Evolutionary conservation across 2,888 invertebrate genomes (phyloP).

Genomic region (Apeira syringaria): DNA sequence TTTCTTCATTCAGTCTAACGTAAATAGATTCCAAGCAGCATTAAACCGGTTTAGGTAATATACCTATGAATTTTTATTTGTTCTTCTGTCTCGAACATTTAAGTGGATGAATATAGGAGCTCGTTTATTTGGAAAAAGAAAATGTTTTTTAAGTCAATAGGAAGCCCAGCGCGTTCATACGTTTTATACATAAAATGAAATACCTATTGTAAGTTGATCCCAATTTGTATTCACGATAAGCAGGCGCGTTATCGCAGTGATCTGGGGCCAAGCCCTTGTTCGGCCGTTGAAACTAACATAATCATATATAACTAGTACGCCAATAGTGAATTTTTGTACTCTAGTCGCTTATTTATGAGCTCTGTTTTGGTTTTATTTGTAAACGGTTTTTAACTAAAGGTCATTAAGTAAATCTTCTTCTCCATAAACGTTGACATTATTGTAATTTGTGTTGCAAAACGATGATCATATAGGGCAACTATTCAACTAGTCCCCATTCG

Average conservation of each 20-base stretch:
- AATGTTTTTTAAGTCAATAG: constrained; percentile 18
- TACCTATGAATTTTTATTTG: constrained; percentile 35
- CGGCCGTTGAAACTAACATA: constrained; percentile 30
- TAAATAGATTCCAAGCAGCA: constrained; percentile 32
- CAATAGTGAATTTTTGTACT: constrained; percentile 16
- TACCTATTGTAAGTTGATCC: constrained; percentile 32
- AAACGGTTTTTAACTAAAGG: constrained; percentile 17
- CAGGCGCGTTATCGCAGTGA: constrained; percentile 52
- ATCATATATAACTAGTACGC: too few relatives aligned
- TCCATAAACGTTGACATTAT: constrained; percentile 45
- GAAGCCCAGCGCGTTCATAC: constrained; percentile 16
- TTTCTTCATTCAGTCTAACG: constrained; percentile 34
- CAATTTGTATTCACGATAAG: constrained; percentile 64
- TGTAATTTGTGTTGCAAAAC: constrained; percentile 44
- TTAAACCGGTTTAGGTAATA: constrained; percentile 30
- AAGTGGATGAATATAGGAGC: constrained; percentile 26
- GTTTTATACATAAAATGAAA: constrained; percentile 31
- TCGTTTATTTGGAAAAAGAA: constrained; percentile 23
- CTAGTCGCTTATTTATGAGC: constrained; percentile 18
- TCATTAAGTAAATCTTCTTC: constrained; percentile 32
- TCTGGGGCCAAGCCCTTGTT: constrained; percentile 47
- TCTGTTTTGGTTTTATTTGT: constrained; percentile 19
- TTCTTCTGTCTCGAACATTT: constrained; percentile 27
- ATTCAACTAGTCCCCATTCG: constrained; percentile 51
- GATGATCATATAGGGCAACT: constrained; percentile 42